phyloP scores from a whole-genome alignment of 1,140 invertebrate species.

The Holotrichia oblita region DNA sequence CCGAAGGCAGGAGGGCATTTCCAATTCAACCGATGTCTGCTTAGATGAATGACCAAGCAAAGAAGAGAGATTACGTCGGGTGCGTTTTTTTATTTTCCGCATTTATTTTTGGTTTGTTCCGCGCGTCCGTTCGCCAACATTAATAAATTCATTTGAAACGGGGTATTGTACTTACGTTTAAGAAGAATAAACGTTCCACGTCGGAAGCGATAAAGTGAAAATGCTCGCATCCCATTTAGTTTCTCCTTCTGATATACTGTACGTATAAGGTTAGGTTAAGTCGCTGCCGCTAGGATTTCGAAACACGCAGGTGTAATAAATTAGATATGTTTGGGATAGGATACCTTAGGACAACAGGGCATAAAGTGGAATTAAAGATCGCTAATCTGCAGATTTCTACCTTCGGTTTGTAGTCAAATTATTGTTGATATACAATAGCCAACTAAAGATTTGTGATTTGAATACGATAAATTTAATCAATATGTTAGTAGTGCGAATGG shows the following conservation, averaged over 20 bases:
- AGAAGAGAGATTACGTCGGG: slow-evolving; percentile 46
- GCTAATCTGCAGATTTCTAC: neutral
- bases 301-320: slow-evolving; percentile 12
- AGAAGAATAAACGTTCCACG: neutral
- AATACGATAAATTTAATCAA: too few relatives aligned
- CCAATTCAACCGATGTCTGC: slow-evolving; percentile 48
- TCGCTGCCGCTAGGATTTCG: neutral
- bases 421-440: too few relatives aligned
- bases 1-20: slow-evolving; percentile 43
- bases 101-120: slow-evolving; percentile 48
- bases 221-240: slow-evolving; percentile 1
- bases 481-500: too few relatives aligned
- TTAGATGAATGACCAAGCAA: slow-evolving; percentile 47
- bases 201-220: slow-evolving; percentile 21
- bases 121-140: slow-evolving; percentile 12
- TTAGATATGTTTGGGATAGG: neutral
- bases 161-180: slow-evolving; percentile 19
- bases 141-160: slow-evolving; percentile 26
- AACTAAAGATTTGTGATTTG: too few relatives aligned
- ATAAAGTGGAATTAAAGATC: slow-evolving; percentile 12
- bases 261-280: neutral
- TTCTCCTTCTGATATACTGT: neutral
- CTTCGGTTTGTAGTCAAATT: too few relatives aligned
- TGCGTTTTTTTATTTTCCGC: slow-evolving; percentile 46
- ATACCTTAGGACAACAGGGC: neutral